Base-by-base conservation (phyloP, 1,140 invertebrate genomes). In the Campoletis sonorensis region DNA sequence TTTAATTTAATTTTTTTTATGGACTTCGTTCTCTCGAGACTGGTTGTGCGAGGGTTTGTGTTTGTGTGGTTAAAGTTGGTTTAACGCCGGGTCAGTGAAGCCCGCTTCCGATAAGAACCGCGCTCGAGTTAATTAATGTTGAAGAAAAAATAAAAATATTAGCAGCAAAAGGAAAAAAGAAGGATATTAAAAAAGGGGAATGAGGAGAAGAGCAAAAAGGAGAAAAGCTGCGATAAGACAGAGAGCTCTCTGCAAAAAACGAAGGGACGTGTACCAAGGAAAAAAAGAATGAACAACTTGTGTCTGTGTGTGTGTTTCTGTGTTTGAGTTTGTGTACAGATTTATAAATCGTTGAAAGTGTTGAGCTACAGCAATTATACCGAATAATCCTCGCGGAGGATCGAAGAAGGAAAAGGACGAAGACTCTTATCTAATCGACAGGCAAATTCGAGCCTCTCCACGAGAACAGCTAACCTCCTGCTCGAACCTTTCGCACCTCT, bases 51-150 rank as follows among this genome's bases (percentile, higher is more conserved):
- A 27, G 27, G 4, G 18, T 33, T n/a, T 54, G 16, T 49, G 73
- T 54, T 4, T 76, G 54, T 26, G 30, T 23, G 49, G n/a, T 13
- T 23, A 3, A n/a, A 21, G 73, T 76, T 51, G 49, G 73, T 45
- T 58, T 78, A 49, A 49, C 71, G 71, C 45, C 33, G 80, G 80
- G 79, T 80, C 79, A 54, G 80, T 71, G 81, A 82, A 82, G 72
- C 49, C 64, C 71, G 26, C 71, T 49, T 71, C 79, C 83, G 87
- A 88, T 88, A 88, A 88, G 84, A 51, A 51, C 79, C 27, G 51
- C 18, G 27, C 82, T 27, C 64, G 80, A 85, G 87, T 88, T 88
- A 89, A 88, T 88, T 88, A 87, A 88, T 87, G 87, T 85, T 72
- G 70, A 81, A 81, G 83, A 82, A 87, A 86, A 87, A 82, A 84